Evolutionary conservation across 2,113 vertebrate genomes (phyloP), one percentile per base, ranked within the genome.

Genomic region (Podilymbus podiceps): DNA sequence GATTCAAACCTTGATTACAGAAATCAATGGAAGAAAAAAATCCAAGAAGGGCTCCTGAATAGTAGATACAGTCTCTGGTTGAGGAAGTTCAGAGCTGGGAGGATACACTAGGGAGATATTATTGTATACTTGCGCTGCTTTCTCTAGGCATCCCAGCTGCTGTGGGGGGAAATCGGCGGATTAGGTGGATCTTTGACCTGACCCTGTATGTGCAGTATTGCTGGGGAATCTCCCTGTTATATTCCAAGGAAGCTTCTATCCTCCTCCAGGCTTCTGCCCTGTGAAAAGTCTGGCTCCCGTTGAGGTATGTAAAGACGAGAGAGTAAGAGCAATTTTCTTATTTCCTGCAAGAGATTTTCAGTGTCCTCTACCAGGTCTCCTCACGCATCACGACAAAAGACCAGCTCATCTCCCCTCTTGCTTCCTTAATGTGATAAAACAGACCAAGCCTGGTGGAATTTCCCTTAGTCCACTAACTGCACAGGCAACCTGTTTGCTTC

Each of bases 21-120:
- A 86, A 92, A 90, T 84, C 91, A 92, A 28, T 87, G 56, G 76
- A 73, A 72, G 46, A 35, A 77, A 53, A 83, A 68, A 74, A 5
- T 31, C 60, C 53, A 6, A 5, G 4, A 15, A 69, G 75, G 67
- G 15, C 30, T 97, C 76, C 83, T 89, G 68, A 89, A 8, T 9
- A 78, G 47, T 30, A 87, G 94, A 94, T 94, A 92, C 7, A 67
- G 91, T 75, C 80, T 85, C 47, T 87, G 68, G 12, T 1, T 72
- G 83, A 96, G 95, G 94, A 97, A 96, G 93, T 94, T 91, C 35
- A 60, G 89, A 60, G 44, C 84, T 71, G 91, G 95, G 96, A 97
- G 95, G 96, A 91, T 95, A 96, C 95, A 60, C 96, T 49, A 27
- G 94, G 95, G 95, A 95, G 87, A 89, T 68, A 49, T 42, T 33